Evolutionary conservation across 2,113 vertebrate species (phyloP).

Genomic region (Planiliza haematocheilus): DNA sequence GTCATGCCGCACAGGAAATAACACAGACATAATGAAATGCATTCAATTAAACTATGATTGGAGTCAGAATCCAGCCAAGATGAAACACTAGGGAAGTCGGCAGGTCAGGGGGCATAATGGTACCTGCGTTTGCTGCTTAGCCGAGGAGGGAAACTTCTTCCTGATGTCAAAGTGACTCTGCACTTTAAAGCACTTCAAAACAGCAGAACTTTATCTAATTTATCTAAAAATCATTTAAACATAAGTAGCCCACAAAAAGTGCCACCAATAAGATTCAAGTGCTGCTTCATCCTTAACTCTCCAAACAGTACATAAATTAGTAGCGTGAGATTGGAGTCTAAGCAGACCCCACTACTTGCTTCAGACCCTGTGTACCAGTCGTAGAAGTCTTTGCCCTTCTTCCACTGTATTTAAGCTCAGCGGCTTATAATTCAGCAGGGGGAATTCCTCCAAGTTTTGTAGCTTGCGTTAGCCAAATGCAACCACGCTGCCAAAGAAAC

Average conservation of each 20-base stretch:
- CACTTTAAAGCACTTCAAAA: slow-evolving; percentile 39
- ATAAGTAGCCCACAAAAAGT: no score
- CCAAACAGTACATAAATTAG: neutral
- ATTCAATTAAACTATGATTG: slow-evolving; percentile 33
- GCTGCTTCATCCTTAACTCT: neutral
- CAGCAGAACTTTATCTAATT: slow-evolving; percentile 2
- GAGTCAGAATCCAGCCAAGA: neutral
- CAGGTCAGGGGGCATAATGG: neutral
- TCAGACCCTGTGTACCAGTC: slow-evolving; percentile 15
- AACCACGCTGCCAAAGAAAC: slow-evolving; percentile 25
- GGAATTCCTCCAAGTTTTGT: slow-evolving; percentile 57
- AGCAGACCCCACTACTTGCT: neutral
- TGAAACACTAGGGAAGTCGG: neutral
- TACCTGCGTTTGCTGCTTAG: slow-evolving; percentile 30
- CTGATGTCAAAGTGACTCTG: slow-evolving; percentile 18
- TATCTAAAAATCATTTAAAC: neutral
- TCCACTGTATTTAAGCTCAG: slow-evolving; percentile 32
- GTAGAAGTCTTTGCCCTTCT: slow-evolving; percentile 37
- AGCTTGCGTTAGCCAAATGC: slow-evolving; percentile 41
- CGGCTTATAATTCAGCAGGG: slow-evolving; percentile 27
- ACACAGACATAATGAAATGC: slow-evolving; percentile 8
- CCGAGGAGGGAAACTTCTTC: slow-evolving; percentile 13
- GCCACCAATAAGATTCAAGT: no score
- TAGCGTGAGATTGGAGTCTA: neutral
- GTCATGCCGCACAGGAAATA: slow-evolving; percentile 33